phyloP scores from a whole-genome alignment of 2,113 vertebrate genomes.

The Hippocampus mohnikei region DNA sequence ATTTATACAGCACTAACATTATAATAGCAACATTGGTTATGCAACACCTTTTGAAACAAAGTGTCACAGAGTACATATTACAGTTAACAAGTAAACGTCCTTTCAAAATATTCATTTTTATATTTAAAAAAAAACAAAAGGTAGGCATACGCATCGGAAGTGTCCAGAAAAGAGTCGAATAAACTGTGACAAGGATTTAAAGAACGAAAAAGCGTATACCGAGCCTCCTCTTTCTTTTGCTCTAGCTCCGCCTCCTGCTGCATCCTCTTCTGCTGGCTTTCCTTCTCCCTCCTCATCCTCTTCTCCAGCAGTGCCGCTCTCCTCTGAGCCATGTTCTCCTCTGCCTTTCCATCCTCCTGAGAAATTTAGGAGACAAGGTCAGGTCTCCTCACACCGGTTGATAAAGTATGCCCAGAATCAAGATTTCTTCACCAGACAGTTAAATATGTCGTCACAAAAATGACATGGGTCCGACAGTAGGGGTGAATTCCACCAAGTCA shows the following conservation, averaged over 20 bases:
- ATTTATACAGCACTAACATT: background rate
- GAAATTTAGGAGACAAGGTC: conserved; percentile 4
- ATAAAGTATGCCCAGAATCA: background rate
- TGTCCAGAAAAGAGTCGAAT: background rate
- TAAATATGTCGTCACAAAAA: background rate
- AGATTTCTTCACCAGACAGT: background rate
- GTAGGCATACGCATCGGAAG: background rate
- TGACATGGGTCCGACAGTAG: background rate
- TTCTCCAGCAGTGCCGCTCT: conserved; percentile 93
- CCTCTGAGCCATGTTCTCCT: conserved; percentile 92
- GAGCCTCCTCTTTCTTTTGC: conserved; percentile 91
- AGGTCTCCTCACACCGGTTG: background rate
- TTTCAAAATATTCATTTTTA: too few species aligned
- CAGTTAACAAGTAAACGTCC: background rate
- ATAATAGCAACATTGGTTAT: background rate
- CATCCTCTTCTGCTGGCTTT: conserved; percentile 86
- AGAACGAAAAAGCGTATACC: conserved; percentile 64
- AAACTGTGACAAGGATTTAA: background rate
- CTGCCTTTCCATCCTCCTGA: conserved; percentile 90
- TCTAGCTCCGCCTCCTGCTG: conserved; percentile 90
- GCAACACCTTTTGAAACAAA: background rate
- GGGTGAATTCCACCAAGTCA: background rate
- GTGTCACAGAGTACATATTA: background rate
- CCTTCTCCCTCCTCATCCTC: conserved; percentile 86
- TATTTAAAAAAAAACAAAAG: background rate